A percentile compares a stretch with the other conserved stretches of the same genome.
These are phyloP conservation scores for Haliclystus octoradiatus DNA, from an alignment of 30 jellyfish, hydroid and myxozoan species.

Conservation along the genomic window DNA sequence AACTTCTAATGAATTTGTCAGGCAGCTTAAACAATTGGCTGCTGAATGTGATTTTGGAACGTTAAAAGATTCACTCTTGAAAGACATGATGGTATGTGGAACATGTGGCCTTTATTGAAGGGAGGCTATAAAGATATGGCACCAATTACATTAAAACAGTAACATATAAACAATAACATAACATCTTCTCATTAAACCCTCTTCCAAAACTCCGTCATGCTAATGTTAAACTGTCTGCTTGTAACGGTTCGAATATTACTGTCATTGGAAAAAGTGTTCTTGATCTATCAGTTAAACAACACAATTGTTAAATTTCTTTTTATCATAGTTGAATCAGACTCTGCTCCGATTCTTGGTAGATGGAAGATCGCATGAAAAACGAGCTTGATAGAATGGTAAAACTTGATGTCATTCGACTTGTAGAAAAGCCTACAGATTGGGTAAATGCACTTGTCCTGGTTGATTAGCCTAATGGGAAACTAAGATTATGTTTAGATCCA, in stretches of 20 bases:
- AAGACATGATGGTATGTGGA: conserved; percentile 13
- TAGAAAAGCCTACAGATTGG: conserved; percentile 34
- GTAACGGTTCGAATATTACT: conserved; percentile 4
- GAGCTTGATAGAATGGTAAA: conserved; percentile 38
- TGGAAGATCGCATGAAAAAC: conserved; percentile 9
- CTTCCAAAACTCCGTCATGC: background rate
- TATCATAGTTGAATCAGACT: too few relatives aligned
- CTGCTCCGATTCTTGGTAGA: too few relatives aligned
- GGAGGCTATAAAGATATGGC: too few relatives aligned
- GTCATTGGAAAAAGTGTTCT: conserved; percentile 14
- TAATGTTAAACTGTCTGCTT: conserved; percentile 8
- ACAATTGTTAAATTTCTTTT: too few relatives aligned
- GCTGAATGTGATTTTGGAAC: conserved; percentile 20
- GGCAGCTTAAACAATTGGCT: conserved; percentile 19
- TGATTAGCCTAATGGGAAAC: conserved; percentile 32
- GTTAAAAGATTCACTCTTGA: conserved; percentile 7
- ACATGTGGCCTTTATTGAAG: background rate
- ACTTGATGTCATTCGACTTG: conserved; percentile 26
- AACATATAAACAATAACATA: too few relatives aligned
- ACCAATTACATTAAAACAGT: too few relatives aligned
- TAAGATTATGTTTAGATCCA: conserved; percentile 60
- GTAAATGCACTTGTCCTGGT: conserved; percentile 28
- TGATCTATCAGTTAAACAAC: too few relatives aligned
- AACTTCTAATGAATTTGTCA: conserved; percentile 23
- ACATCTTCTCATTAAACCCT: background rate